Conservation (phyloP, 2,113 vertebrate species). For the Sapayoa aenigma region DNA sequence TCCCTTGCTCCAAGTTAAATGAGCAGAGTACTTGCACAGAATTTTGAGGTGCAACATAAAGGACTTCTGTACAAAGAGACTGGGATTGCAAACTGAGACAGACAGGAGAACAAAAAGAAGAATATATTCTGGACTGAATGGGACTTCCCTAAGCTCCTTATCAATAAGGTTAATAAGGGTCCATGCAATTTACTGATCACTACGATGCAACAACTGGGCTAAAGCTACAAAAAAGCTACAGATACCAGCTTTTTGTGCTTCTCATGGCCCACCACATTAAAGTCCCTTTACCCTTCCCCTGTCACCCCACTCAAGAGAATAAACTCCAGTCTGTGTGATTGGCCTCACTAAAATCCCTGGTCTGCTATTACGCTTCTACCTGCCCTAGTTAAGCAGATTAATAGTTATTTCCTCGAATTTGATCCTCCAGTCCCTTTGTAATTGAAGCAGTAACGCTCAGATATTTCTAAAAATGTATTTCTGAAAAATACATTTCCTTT, state of each 20-base stretch:
- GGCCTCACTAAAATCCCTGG: constrained; percentile 69
- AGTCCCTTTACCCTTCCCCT: constrained; percentile 60
- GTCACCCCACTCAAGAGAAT: constrained; percentile 57
- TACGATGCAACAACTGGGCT: constrained; percentile 68
- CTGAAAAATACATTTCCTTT: constrained; percentile 76
- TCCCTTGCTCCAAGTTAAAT: constrained; percentile 61
- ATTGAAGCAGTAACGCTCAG: constrained; percentile 75
- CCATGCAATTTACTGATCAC: constrained; percentile 81
- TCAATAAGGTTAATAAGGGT: constrained; percentile 86
- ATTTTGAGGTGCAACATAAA: constrained; percentile 68
- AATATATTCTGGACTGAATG: constrained; percentile 71
- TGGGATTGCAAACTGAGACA: constrained; percentile 59
- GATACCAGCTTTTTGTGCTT: constrained; percentile 54
- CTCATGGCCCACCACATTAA: constrained; percentile 67
- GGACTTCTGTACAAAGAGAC: constrained; percentile 62
- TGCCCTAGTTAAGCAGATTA: constrained; percentile 84
- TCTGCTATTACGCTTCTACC: constrained; percentile 74
- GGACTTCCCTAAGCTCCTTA: constrained; percentile 81
- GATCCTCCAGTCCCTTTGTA: constrained; percentile 75
- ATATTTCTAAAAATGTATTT: constrained; percentile 80
- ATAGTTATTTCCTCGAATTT: constrained; percentile 77
- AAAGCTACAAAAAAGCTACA: constrained; percentile 51
- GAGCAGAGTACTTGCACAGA: constrained; percentile 46
- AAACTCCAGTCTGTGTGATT: constrained; percentile 61
- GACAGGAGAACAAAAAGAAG: constrained; percentile 75